Evolutionary conservation across 2,888 invertebrate species (phyloP).

Genomic region (Eupithecia pulchellata): DNA sequence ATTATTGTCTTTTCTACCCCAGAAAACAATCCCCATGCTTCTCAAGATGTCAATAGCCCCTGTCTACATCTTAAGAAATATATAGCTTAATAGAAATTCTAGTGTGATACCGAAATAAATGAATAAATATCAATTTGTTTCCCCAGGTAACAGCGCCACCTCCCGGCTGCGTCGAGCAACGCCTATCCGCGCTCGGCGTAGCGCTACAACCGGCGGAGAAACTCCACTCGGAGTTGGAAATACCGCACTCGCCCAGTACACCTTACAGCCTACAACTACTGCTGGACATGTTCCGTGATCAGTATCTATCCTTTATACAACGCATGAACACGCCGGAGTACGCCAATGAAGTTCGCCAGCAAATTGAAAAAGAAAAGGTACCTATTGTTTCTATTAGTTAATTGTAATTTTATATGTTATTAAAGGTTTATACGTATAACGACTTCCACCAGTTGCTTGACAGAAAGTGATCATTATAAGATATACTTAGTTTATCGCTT

Average conservation of each 20-base stretch:
- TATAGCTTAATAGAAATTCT: too few relatives aligned
- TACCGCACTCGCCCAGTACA: constrained; percentile 91
- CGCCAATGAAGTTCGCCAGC: constrained; percentile 88
- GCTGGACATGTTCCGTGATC: constrained; percentile 93
- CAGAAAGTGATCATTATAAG: too few relatives aligned
- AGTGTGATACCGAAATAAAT: too few relatives aligned
- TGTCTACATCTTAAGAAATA: too few relatives aligned
- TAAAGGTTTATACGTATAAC: too few relatives aligned
- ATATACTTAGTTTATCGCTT: too few relatives aligned
- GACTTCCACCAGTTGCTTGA: too few relatives aligned
- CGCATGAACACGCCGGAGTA: constrained; percentile 93
- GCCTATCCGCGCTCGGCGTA: constrained; percentile 91
- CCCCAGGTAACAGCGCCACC: constrained; percentile 90
- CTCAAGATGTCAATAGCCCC: too few relatives aligned
- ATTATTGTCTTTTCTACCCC: too few relatives aligned
- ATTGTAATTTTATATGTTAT: too few relatives aligned
- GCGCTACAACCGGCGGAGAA: constrained; percentile 86
- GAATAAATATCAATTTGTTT: not conserved
- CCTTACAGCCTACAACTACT: constrained; percentile 95
- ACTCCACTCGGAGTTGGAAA: constrained; percentile 93
- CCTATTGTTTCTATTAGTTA: too few relatives aligned
- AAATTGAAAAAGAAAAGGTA: constrained; percentile 93
- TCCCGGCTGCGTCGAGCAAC: constrained; percentile 96
- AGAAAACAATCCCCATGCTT: too few relatives aligned
- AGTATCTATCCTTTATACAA: constrained; percentile 93